Conservation (phyloP, 2,888 invertebrate species). For the Iphiclides podalirius region DNA sequence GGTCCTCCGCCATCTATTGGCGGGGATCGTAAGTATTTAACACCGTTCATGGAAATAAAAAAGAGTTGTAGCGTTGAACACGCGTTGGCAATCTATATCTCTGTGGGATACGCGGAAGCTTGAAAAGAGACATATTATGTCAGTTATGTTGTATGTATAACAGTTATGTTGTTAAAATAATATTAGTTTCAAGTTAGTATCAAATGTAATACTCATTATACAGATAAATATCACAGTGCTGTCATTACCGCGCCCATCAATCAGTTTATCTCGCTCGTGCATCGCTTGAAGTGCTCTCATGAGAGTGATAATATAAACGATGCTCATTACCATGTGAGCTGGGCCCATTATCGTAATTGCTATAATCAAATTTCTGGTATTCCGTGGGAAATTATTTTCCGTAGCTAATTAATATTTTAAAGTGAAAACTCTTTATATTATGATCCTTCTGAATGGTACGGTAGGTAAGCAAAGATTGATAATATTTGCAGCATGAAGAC, state of each 20-base stretch:
- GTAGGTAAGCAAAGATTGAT: neutral
- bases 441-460: neutral
- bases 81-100: no score
- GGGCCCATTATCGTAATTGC: slow-evolving; percentile 27
- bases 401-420: slow-evolving; percentile 3
- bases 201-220: no score
- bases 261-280: slow-evolving; percentile 26
- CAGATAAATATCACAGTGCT: slow-evolving; percentile 19
- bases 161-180: no score
- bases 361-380: slow-evolving; percentile 17
- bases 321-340: slow-evolving; percentile 30
- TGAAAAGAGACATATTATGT: no score
- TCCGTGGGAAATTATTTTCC: slow-evolving; percentile 16
- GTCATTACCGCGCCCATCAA: slow-evolving; percentile 26
- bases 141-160: no score
- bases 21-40: no score
- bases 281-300: slow-evolving; percentile 24
- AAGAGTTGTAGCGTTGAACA: no score
- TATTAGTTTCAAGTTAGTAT: no score
- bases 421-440: neutral
- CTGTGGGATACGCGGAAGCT: no score
- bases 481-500: neutral
- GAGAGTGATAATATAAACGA: slow-evolving; percentile 30
- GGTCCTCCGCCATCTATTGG: no score
- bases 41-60: no score